Base-by-base conservation (phyloP, 2,113 vertebrate genomes). In the Boleophthalmus pectinirostris region DNA sequence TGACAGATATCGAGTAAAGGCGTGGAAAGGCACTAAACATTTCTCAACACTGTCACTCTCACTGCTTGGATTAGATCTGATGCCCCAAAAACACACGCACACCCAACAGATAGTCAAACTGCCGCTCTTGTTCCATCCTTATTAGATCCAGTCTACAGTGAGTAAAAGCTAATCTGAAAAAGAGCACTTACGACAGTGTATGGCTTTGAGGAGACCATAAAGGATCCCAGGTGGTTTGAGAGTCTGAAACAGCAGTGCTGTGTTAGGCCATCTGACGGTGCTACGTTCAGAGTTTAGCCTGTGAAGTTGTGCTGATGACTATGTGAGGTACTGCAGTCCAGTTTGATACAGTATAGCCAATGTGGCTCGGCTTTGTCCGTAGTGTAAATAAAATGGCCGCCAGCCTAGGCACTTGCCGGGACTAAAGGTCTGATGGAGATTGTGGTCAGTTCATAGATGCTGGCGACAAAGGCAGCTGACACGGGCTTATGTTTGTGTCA, bases 151-250 rank as follows among this genome's bases (percentile, higher is more conserved):
- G 47, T 56, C 61, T 57, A 64, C 83, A 21, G 75, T 74, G 68
- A 65, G 69, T 78, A 78, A 84, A 67, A 79, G 81, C 74, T 69
- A 69, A 33, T 84, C 68, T 72, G 75, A 75, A 82, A 56, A 88
- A 86, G 79, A 86, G 81, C 83, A 88, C 75, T 86, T 89, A 49
- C 84, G 80, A 82, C 65, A 21, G 80, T 21, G 56, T 75, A 82
- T 88, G 78, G 77, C 81, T 90, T 72, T 85, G 46, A 51, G 51
- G 61, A 77, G 66, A 84, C 74, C 67, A 70, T 66, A 38, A 56
- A 70, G 74, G 68, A 58, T 25, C 43, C 15, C 9, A 45, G 63
- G 58, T 46, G 74, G 47, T 69, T 66, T 72, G 53, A 77, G 25
- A 82, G 70, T 74, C 54, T 24, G 54, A 69, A 72, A 74, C 80